Evolutionary conservation across 2,888 invertebrate species (phyloP).

Genomic region (Timema cristinae): DNA sequence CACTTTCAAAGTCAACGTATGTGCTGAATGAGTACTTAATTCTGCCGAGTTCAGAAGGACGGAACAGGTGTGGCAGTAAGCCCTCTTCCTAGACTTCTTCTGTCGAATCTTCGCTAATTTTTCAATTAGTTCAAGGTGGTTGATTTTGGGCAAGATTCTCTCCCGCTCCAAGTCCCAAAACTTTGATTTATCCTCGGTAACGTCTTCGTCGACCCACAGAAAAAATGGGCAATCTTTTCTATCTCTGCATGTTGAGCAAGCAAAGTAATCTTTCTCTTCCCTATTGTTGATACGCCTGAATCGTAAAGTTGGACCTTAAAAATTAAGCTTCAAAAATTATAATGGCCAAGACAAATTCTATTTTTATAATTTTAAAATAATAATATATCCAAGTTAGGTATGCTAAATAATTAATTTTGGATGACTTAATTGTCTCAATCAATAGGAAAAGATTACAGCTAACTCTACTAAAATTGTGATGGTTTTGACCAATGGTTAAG

Average conservation of each 20-base stretch:
- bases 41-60: conserved; percentile 47
- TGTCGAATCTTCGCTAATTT: conserved; percentile 52
- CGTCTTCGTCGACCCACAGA: conserved; percentile 53
- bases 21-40: conserved; percentile 51
- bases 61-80: conserved; percentile 63
- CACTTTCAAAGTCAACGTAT: conserved; percentile 52
- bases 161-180: conserved; percentile 50
- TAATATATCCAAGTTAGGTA: neutral
- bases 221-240: conserved; percentile 72
- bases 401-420: too few species aligned
- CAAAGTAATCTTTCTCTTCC: conserved; percentile 61
- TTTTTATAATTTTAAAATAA: conserved; percentile 9
- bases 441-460: too few species aligned
- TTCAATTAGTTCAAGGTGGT: conserved; percentile 53
- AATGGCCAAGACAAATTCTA: neutral
- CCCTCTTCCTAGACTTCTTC: conserved; percentile 47
- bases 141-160: conserved; percentile 48
- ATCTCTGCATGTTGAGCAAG: conserved; percentile 81
- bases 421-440: too few species aligned
- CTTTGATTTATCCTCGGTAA: conserved; percentile 42
- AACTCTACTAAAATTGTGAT: too few species aligned
- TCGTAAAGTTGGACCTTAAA: conserved; percentile 60
- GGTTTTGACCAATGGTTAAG: too few species aligned
- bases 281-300: conserved; percentile 50
- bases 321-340: conserved; percentile 15